Percentiles rank a stretch among this genome's conserved stretches.
Evolutionary conservation across 2,113 vertebrate genomes (phyloP).

Genomic region (Danio rerio): GRCz12tu NC_133177.1:40319001-40319500

Average conservation of each 20-base stretch:
- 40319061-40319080: too few relatives aligned
- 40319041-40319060: too few relatives aligned
- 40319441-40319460: conserved; percentile 37
- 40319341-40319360: conserved; percentile 20
- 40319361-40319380: conserved; percentile 37
- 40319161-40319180: background rate
- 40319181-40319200: background rate
- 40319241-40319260: background rate
- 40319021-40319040: too few relatives aligned
- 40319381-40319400: conserved; percentile 32
- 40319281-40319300: conserved; percentile 8
- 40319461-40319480: conserved; percentile 34
- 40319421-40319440: conserved; percentile 41
- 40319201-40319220: conserved; percentile 4
- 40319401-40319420: conserved; percentile 42
- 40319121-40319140: too few relatives aligned
- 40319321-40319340: conserved; percentile 53
- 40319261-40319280: conserved; percentile 9
- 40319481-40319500: background rate
- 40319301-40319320: conserved; percentile 27
- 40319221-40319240: conserved; percentile 6
- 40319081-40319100: too few relatives aligned
- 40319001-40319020: too few relatives aligned
- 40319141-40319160: background rate
- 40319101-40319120: too few relatives aligned